Evolutionary conservation across 2,113 vertebrate genomes (phyloP).

Genomic region (Leuciscus idus): DNA sequence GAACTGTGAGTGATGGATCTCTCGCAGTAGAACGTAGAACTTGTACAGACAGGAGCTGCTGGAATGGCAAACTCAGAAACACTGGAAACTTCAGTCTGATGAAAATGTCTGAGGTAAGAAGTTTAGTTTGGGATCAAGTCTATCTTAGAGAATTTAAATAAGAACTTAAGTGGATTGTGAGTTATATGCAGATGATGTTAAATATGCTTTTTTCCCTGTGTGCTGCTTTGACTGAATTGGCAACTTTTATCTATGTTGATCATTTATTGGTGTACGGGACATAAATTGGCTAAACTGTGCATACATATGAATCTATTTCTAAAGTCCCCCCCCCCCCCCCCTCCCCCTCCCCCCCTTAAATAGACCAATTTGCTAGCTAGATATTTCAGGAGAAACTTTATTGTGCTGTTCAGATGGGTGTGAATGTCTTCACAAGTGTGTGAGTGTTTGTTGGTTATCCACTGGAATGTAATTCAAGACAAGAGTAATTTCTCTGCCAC

Average conservation of each 20-base stretch:
- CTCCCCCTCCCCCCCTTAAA: no score
- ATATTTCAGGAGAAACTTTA: background rate
- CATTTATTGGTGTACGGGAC: background rate
- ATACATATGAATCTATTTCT: background rate
- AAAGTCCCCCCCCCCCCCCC: no score
- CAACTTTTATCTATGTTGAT: no score
- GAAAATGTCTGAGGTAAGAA: conserved; percentile 96
- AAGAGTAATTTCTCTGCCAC: conserved; percentile 67
- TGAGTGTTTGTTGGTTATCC: conserved; percentile 53
- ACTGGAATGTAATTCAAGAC: conserved; percentile 73
- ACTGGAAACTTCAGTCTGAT: conserved; percentile 80
- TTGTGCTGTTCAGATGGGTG: background rate
- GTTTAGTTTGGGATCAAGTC: background rate
- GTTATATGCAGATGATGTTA: background rate
- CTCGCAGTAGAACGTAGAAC: conserved; percentile 82
- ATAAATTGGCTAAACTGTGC: background rate
- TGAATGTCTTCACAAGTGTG: conserved; percentile 14
- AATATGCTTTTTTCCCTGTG: background rate
- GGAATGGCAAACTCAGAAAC: conserved; percentile 86
- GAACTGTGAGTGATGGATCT: conserved; percentile 79
- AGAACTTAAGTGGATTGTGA: background rate
- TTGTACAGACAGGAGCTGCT: conserved; percentile 85
- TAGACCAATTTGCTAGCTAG: background rate
- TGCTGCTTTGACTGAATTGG: no score
- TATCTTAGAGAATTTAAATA: background rate